phyloP scores from a whole-genome alignment of 92 coral and sea anemone genomes.

The Desmophyllum pertusum region DNA sequence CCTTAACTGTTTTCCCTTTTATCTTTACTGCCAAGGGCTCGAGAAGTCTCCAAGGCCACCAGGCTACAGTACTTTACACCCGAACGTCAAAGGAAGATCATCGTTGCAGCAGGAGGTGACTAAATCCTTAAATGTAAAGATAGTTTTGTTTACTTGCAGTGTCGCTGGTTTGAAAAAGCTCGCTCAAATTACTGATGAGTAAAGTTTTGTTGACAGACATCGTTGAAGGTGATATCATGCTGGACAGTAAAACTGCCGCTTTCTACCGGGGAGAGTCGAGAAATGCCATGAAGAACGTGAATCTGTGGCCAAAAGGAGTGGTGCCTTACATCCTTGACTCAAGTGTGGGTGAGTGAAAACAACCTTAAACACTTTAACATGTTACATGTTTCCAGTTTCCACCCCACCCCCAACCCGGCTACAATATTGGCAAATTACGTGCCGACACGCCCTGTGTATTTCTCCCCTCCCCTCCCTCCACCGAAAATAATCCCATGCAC shows the following conservation, averaged over 20 bases:
- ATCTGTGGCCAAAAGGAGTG: slow-evolving; percentile 78
- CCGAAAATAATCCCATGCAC: no score
- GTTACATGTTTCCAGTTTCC: no score
- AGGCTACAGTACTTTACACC: slow-evolving; percentile 32
- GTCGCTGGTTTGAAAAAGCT: neutral
- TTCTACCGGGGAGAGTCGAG: slow-evolving; percentile 70
- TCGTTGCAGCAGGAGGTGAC: slow-evolving; percentile 51
- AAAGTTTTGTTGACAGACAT: slow-evolving; percentile 46
- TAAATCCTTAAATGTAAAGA: neutral
- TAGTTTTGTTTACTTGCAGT: neutral
- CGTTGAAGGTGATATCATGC: slow-evolving; percentile 81
- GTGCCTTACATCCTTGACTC: slow-evolving; percentile 80
- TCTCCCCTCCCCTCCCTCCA: no score
- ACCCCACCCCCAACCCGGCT: neutral
- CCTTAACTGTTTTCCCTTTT: neutral
- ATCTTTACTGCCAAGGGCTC: slow-evolving; percentile 35
- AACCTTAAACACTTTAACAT: neutral
- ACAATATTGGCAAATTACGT: no score
- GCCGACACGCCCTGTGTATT: no score
- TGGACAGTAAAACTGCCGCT: slow-evolving; percentile 74
- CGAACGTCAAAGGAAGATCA: slow-evolving; percentile 43
- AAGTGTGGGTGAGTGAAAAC: slow-evolving; percentile 71
- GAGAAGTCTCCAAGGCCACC: slow-evolving; percentile 72
- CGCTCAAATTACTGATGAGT: neutral
- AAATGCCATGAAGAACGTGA: slow-evolving; percentile 82